phyloP scores from a whole-genome alignment of 2,113 vertebrate genomes.

The Colinus virginianus region DNA sequence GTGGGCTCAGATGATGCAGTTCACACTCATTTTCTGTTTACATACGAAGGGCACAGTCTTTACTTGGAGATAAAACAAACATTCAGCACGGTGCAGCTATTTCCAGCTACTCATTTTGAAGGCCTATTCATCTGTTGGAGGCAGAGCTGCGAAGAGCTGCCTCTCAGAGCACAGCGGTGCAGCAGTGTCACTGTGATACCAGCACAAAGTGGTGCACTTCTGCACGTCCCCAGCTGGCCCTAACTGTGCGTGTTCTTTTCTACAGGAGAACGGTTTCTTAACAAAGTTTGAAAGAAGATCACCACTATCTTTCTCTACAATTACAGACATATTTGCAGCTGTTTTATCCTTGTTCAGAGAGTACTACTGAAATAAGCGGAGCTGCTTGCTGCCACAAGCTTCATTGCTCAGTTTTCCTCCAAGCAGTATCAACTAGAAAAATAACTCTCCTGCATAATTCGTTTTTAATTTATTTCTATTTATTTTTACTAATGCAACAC shows the following conservation, averaged over 20 bases:
- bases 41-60: background rate
- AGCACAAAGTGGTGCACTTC: background rate
- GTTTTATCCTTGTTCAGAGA: constrained; percentile 64
- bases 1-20: background rate
- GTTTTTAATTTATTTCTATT: constrained; percentile 69
- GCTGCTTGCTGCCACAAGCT: constrained; percentile 18
- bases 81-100: constrained; percentile 3
- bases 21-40: background rate
- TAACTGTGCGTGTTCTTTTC: background rate
- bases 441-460: background rate
- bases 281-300: constrained; percentile 74
- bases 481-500: constrained; percentile 41
- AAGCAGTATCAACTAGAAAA: background rate
- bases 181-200: background rate
- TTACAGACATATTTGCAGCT: constrained; percentile 54
- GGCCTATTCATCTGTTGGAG: background rate
- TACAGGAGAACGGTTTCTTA: constrained; percentile 78
- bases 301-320: constrained; percentile 71
- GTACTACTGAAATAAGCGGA: constrained; percentile 63
- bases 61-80: constrained; percentile 18
- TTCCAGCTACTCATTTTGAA: constrained; percentile 38
- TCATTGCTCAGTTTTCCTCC: background rate
- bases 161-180: background rate
- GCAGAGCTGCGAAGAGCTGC: background rate
- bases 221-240: background rate